Evolutionary conservation across 2,888 invertebrate species (phyloP).

Genomic region (Thereva nobilitata): DNA sequence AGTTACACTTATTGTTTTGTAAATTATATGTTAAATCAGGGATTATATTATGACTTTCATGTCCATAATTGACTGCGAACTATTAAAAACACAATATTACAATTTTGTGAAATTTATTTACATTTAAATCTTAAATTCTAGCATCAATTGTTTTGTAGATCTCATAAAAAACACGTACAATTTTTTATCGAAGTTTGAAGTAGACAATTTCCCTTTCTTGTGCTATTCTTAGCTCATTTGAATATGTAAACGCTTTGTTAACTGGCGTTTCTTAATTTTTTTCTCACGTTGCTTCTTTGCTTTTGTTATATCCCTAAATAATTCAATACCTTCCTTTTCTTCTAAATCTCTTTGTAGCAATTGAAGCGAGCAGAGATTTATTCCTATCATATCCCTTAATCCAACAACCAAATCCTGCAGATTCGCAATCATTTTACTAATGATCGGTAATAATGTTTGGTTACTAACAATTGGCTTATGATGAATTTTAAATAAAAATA

Average conservation of each 20-base stretch:
- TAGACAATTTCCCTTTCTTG: too few species aligned
- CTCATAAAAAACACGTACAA: too few species aligned
- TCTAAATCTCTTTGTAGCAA: slow-evolving; percentile 77
- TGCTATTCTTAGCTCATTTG: slow-evolving; percentile 45
- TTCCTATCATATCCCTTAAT: slow-evolving; percentile 78
- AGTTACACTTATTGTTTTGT: too few species aligned
- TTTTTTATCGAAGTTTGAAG: too few species aligned
- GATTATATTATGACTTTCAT: too few species aligned
- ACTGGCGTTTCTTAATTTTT: slow-evolving; percentile 65
- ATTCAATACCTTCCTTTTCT: slow-evolving; percentile 71
- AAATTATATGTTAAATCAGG: too few species aligned
- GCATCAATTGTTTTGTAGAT: too few species aligned
- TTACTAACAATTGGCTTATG: slow-evolving; percentile 78
- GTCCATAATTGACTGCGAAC: too few species aligned
- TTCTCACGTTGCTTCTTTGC: slow-evolving; percentile 67
- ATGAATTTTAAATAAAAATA: slow-evolving; percentile 77
- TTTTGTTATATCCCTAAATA: slow-evolving; percentile 77
- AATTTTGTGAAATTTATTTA: too few species aligned
- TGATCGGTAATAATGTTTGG: slow-evolving; percentile 63
- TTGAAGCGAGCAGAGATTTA: slow-evolving; percentile 80
- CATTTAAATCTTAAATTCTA: too few species aligned
- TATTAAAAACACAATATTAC: too few species aligned
- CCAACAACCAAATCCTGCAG: slow-evolving; percentile 50
- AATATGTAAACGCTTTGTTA: slow-evolving; percentile 62
- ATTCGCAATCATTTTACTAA: slow-evolving; percentile 48